Conservation (phyloP, 2,113 vertebrate species). For the Haplochromis vanheusdeni region DNA sequence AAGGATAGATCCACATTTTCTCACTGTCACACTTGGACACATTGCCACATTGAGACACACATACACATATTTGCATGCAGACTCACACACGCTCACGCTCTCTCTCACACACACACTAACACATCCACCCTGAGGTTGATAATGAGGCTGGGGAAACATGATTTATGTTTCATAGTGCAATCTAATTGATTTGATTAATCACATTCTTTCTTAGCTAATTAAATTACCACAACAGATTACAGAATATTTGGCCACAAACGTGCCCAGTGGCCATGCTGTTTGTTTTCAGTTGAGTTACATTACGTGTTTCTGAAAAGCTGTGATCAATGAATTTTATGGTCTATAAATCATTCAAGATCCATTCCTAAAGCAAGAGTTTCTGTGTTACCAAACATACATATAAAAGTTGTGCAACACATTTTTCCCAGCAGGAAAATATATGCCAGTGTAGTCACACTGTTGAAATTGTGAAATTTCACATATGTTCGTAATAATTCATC, state of each 20-base stretch:
- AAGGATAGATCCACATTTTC: constrained; percentile 42
- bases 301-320: constrained; percentile 10
- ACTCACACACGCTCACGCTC: not conserved
- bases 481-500: not conserved
- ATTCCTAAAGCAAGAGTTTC: not conserved
- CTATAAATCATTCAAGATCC: constrained; percentile 25
- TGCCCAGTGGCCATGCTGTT: constrained; percentile 13
- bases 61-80: not conserved
- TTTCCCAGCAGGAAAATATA: not conserved
- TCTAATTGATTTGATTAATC: constrained; percentile 69
- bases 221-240: constrained; percentile 66
- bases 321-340: constrained; percentile 44
- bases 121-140: constrained; percentile 38
- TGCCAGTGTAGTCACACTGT: not conserved
- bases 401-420: not conserved
- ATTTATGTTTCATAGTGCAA: constrained; percentile 62
- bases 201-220: constrained; percentile 65
- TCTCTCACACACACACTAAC: not conserved
- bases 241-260: constrained; percentile 52
- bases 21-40: constrained; percentile 31
- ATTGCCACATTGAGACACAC: not conserved
- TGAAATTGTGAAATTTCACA: not conserved
- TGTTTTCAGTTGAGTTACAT: constrained; percentile 29
- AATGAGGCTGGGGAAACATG: constrained; percentile 51
- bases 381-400: not conserved